Evolutionary conservation across 1,140 invertebrate genomes (phyloP).

Genomic region (Ceratoteleas bidentatus): DNA sequence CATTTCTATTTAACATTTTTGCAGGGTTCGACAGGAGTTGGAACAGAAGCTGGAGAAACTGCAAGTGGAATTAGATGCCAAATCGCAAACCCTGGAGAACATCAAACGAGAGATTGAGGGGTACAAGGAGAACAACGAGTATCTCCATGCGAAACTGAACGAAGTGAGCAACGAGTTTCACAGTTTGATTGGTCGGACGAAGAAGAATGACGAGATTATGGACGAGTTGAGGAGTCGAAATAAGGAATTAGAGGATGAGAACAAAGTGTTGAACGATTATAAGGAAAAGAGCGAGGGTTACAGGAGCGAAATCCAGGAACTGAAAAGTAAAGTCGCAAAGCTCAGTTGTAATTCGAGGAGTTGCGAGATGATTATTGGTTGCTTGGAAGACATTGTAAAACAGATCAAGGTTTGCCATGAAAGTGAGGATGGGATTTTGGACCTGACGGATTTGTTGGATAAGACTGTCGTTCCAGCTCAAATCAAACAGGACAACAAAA

Average conservation of each 20-base stretch:
- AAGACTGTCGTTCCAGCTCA: slow-evolving; percentile 78
- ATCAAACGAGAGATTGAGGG: slow-evolving; percentile 39
- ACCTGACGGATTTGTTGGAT: slow-evolving; percentile 6
- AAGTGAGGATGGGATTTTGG: slow-evolving; percentile 24
- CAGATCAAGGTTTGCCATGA: slow-evolving; percentile 24
- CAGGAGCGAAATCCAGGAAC: slow-evolving; percentile 8
- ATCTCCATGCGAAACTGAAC: slow-evolving; percentile 32
- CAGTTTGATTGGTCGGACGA: slow-evolving; percentile 33
- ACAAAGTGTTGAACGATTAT: slow-evolving; percentile 27
- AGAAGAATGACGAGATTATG: slow-evolving; percentile 43
- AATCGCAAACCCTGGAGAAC: slow-evolving; percentile 40
- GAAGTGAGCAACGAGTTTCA: slow-evolving; percentile 44
- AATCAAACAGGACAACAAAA: slow-evolving; percentile 82
- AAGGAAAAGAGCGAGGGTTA: slow-evolving; percentile 37
- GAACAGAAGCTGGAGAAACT: slow-evolving; percentile 30
- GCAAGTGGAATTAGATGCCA: slow-evolving; percentile 26
- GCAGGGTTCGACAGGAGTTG: slow-evolving; percentile 19
- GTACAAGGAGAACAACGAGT: slow-evolving; percentile 44
- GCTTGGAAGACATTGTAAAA: slow-evolving; percentile 39
- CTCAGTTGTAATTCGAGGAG: slow-evolving; percentile 18
- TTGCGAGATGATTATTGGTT: slow-evolving; percentile 17
- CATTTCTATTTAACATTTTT: too few relatives aligned
- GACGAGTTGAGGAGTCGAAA: slow-evolving; percentile 39
- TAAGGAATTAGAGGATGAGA: slow-evolving; percentile 43
- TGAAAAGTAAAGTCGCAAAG: slow-evolving; percentile 21